Evolutionary conservation across 2,888 invertebrate genomes (phyloP), one percentile per base, ranked within the genome.

Genomic region (Xestia c-nigrum): DNA sequence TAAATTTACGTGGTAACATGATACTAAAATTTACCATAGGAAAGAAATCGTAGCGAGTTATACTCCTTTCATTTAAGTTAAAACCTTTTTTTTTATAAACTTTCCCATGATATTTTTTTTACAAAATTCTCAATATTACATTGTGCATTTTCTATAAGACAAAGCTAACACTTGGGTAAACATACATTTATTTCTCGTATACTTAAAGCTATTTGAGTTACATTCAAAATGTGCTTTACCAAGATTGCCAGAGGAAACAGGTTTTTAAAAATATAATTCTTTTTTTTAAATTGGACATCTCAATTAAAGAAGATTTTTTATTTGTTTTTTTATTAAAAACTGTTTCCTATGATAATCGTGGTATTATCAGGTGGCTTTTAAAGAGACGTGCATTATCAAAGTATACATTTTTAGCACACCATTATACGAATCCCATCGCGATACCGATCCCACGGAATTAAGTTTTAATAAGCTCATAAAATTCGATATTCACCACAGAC

Each of bases 401-500:
- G 86, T 83, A 88, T 88, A 91, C 88, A 89, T 86, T 84, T 81
- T 87, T 89, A 91, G 91, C 92, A 92, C 90, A 91, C 89, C 91
- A 87, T 89, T 88, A 87, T 88, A 89, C 87, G 80, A 84, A 72
- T 78, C 75, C 84, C 86, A 77, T 91, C 90, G 92, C 92, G 89
- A 91, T 91, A 92, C 91, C 92, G 88, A 91, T 90, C 93, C 93
- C 94, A 94, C 91, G 92, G 88, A 95, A 94, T 94, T 94, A 95
- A 95, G 94, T 94, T 94, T 94, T 94, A 95, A 95, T 96, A 96
- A 96, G 96, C 96, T 96, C 96, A 92, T 96, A 95, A 95, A 96
- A 96, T 96, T 96, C 96, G 96, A 95, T 96, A 95, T 94, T 94
- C 94, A 96, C 96, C 96, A 95, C 95, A 96, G 95, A 96, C 92